Conservation (phyloP, 2,113 vertebrate species). For the Laticauda laticaudata region DNA sequence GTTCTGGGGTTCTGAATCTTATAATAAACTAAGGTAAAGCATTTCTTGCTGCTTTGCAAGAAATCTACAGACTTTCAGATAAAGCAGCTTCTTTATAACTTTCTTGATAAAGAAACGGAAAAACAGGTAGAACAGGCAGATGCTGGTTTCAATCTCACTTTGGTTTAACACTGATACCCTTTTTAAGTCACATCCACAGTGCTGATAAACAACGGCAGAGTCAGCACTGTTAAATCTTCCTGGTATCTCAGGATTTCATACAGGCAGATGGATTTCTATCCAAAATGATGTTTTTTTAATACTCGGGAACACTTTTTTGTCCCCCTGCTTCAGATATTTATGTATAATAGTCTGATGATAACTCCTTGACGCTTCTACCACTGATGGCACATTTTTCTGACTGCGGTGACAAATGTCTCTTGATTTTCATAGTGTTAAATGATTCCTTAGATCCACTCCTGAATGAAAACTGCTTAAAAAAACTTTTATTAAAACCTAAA, state of each 20-base stretch:
- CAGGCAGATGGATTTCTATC: constrained; percentile 12
- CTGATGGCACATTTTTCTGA: not conserved
- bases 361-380: not conserved
- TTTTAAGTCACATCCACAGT: constrained; percentile 55
- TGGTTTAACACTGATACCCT: constrained; percentile 35
- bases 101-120: constrained; percentile 56
- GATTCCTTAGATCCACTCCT: not conserved
- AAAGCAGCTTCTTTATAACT: constrained; percentile 57
- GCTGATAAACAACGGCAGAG: constrained; percentile 56
- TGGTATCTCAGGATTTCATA: constrained; percentile 26
- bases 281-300: constrained; percentile 21
- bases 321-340: not conserved
- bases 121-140: constrained; percentile 45
- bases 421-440: not conserved
- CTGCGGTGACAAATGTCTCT: not conserved
- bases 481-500: not conserved
- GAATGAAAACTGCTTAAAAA: not conserved
- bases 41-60: constrained; percentile 53
- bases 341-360: not conserved
- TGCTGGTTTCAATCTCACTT: constrained; percentile 32
- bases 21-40: constrained; percentile 47
- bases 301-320: not conserved
- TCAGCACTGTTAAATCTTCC: constrained; percentile 62
- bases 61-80: constrained; percentile 44
- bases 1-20: constrained; percentile 63